Percentiles rank a stretch among this genome's conserved stretches.
Conservation (phyloP, 2,797 vertebrate genomes). For the Alectoris magna region DNA sequence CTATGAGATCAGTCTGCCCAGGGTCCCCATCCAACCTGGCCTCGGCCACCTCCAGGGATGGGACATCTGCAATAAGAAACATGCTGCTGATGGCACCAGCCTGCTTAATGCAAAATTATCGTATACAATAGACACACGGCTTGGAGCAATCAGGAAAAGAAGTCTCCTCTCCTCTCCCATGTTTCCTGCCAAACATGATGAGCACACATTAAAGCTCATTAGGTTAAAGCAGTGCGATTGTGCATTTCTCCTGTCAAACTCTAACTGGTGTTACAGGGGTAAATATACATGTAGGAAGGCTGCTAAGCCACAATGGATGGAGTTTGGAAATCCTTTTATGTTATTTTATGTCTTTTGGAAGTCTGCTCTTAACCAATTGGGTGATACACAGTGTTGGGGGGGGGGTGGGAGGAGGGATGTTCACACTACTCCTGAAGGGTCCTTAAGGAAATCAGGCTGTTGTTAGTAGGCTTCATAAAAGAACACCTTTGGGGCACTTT, state of each 20-base stretch:
- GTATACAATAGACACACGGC: not conserved
- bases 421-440: not conserved
- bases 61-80: not conserved
- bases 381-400: not conserved
- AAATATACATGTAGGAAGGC: not conserved
- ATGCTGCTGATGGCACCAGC: not conserved
- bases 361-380: not conserved
- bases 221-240: not conserved
- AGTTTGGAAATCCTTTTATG: not conserved
- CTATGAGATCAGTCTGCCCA: no score
- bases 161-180: not conserved
- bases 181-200: not conserved
- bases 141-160: not conserved
- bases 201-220: not conserved
- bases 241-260: not conserved
- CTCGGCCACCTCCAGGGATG: no score
- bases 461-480: not conserved
- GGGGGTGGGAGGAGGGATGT: not conserved
- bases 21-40: no score
- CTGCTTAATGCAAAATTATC: not conserved
- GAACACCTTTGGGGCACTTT: not conserved
- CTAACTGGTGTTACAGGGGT: not conserved
- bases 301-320: not conserved
- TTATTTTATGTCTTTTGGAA: conserved; percentile 19
- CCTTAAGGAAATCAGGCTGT: not conserved